These are phyloP conservation scores for Guaruba guarouba DNA, from an alignment of 2,113 vertebrate genomes.

Conservation along the genomic window DNA sequence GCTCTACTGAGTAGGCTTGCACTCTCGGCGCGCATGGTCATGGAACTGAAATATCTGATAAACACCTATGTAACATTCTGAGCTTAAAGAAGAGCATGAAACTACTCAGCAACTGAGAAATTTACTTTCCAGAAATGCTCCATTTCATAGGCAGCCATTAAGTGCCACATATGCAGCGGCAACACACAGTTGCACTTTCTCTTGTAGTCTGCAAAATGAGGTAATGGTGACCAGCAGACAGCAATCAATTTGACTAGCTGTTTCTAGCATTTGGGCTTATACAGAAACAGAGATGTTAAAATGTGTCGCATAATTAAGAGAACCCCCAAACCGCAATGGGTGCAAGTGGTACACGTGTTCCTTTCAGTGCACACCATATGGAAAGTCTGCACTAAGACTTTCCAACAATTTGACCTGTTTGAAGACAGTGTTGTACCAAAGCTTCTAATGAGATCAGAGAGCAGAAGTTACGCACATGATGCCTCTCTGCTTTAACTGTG, in stretches of 20 bases:
- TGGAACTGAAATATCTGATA: neutral
- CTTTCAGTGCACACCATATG: neutral
- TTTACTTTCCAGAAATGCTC: neutral
- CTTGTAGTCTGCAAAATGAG: neutral
- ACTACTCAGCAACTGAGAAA: neutral
- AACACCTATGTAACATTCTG: neutral
- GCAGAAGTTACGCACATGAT: neutral
- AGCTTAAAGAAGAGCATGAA: neutral
- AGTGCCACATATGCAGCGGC: neutral
- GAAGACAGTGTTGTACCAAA: neutral
- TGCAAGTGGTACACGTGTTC: neutral
- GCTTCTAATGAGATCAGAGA: neutral
- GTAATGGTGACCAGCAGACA: neutral
- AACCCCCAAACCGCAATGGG: neutral
- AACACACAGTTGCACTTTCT: neutral
- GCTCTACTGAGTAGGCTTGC: neutral
- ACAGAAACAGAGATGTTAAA: neutral
- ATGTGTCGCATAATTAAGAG: neutral
- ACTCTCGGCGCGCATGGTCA: neutral
- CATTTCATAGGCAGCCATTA: neutral
- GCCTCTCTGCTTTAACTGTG: neutral
- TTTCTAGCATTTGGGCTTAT: neutral
- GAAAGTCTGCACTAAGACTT: neutral
- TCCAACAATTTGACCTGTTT: neutral
- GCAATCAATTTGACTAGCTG: neutral